A percentile compares a stretch with the other conserved stretches of the same genome.
These are phyloP conservation scores for Brachionus asplanchnoidis DNA, from an alignment of 1,140 invertebrate genomes.

Conservation along the genomic window DNA sequence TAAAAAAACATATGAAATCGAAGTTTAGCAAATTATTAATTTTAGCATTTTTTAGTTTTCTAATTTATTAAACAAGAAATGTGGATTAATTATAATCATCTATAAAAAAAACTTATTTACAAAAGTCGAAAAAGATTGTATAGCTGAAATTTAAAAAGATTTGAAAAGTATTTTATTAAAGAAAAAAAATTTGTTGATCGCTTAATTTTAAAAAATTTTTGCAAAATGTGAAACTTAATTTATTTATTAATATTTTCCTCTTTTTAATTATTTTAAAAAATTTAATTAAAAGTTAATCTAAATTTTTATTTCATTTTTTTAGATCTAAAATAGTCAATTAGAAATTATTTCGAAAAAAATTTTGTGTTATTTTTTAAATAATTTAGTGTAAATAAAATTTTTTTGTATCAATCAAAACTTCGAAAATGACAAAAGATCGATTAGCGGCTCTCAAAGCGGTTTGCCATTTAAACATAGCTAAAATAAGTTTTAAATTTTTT, in stretches of 20 bases:
- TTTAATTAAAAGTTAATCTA: neutral
- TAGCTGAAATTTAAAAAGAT: too few relatives aligned
- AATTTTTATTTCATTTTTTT: neutral
- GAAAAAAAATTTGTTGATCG: too few relatives aligned
- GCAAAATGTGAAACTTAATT: too few relatives aligned
- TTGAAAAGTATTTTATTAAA: too few relatives aligned
- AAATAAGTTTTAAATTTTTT: neutral
- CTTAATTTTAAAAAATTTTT: too few relatives aligned
- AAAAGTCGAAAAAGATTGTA: too few relatives aligned
- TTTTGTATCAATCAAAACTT: neutral
- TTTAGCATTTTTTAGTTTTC: too few relatives aligned
- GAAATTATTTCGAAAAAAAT: neutral
- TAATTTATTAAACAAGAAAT: too few relatives aligned
- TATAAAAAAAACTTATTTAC: too few relatives aligned
- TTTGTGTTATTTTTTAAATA: neutral
- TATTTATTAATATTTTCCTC: neutral
- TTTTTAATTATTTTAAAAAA: neutral
- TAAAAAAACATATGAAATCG: too few relatives aligned
- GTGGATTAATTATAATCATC: too few relatives aligned
- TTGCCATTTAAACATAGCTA: constrained; percentile 56
- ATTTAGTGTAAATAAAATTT: neutral
- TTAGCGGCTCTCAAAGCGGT: constrained; percentile 90
- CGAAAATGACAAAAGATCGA: constrained; percentile 87
- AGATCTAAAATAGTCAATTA: neutral
- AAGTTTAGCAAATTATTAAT: too few relatives aligned